phyloP scores from a whole-genome alignment of 2,888 invertebrate genomes.

The Lasioglossum vierecki region DNA sequence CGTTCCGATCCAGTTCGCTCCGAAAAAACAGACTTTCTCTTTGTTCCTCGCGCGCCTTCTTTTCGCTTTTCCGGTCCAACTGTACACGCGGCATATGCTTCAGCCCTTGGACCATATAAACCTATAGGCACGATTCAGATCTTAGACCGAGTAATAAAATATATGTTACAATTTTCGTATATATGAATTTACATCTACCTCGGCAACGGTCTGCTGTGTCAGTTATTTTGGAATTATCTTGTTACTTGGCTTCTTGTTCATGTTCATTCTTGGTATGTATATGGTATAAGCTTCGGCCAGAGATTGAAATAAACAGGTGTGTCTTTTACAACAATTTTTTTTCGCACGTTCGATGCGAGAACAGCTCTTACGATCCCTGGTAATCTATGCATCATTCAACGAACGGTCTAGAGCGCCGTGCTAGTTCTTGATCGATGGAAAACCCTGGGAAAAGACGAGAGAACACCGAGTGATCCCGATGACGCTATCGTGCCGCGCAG shows the following conservation, averaged over 20 bases:
- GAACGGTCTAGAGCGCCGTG: not conserved
- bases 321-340: not conserved
- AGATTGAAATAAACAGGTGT: not conserved
- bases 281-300: not conserved
- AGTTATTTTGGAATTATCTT: too few species aligned
- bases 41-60: not conserved
- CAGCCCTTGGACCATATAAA: too few species aligned
- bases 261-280: too few species aligned
- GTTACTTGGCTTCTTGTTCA: too few species aligned
- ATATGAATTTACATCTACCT: too few species aligned
- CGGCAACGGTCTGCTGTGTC: too few species aligned
- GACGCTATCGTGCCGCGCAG: slow-evolving; percentile 7
- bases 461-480: slow-evolving; percentile 5
- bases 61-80: not conserved
- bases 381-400: not conserved
- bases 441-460: not conserved
- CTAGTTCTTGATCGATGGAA: not conserved
- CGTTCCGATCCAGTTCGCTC: not conserved
- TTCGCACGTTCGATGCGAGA: too few species aligned
- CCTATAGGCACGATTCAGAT: too few species aligned
- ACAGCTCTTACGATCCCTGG: not conserved
- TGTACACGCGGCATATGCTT: not conserved
- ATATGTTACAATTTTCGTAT: too few species aligned
- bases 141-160: too few species aligned
- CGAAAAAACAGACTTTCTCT: slow-evolving; percentile 9